phyloP scores from a whole-genome alignment of 2,113 vertebrate species.

The Cyprinus carpio region DNA sequence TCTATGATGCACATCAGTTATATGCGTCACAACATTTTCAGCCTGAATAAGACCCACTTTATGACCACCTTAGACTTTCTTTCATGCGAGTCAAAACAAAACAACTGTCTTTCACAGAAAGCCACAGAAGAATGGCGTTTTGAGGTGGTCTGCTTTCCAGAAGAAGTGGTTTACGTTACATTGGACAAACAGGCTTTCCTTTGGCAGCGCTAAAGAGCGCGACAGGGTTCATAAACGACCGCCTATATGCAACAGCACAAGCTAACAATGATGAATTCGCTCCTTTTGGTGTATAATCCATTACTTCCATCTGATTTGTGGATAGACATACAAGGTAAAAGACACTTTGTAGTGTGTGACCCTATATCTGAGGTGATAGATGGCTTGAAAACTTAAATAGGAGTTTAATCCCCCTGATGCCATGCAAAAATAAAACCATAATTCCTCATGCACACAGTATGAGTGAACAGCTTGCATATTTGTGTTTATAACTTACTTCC shows the following conservation, averaged over 20 bases:
- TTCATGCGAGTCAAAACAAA: conserved; percentile 28
- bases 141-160: conserved; percentile 60
- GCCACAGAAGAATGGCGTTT: conserved; percentile 63
- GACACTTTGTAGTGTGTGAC: conserved; percentile 4
- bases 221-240: conserved; percentile 2
- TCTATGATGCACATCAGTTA: too few species aligned
- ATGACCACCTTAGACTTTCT: neutral
- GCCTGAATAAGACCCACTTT: neutral
- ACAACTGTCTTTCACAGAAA: conserved; percentile 58
- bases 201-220: conserved; percentile 34
- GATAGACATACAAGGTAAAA: conserved; percentile 56
- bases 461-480: conserved; percentile 42
- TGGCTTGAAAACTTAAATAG: conserved; percentile 7
- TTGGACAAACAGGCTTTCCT: conserved; percentile 50
- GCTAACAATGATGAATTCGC: conserved; percentile 62
- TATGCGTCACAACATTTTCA: neutral
- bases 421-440: conserved; percentile 7
- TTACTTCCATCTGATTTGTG: conserved; percentile 50
- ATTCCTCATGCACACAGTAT: conserved; percentile 18
- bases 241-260: conserved; percentile 44
- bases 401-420: conserved; percentile 12
- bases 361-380: conserved; percentile 15
- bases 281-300: conserved; percentile 55
- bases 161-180: conserved; percentile 62
- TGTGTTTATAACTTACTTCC: neutral